Evolutionary conservation across 2,113 vertebrate species (phyloP).

Genomic region (Mionectes macconnelli): DNA sequence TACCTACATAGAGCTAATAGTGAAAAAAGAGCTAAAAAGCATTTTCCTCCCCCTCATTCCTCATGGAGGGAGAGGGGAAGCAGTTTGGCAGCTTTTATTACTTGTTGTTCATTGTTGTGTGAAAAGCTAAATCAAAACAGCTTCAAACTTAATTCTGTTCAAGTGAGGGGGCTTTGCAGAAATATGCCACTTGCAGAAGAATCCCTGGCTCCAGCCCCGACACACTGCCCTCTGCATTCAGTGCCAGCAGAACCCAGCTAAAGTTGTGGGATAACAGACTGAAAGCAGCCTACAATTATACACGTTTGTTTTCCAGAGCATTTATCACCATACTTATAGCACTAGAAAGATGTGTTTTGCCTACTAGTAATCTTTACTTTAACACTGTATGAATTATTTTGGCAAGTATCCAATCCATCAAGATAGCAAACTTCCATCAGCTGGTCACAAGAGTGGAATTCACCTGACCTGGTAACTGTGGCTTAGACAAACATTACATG

Average conservation of each 20-base stretch:
- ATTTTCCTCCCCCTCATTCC: background rate
- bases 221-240: background rate
- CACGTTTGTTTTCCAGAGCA: background rate
- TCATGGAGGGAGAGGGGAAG: accelerated
- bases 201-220: background rate
- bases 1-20: background rate
- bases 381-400: background rate
- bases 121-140: background rate
- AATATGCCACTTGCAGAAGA: background rate
- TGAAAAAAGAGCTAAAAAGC: background rate
- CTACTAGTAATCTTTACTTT: background rate
- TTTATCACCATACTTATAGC: background rate
- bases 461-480: background rate
- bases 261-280: background rate
- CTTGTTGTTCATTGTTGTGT: background rate
- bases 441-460: background rate
- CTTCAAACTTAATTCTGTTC: background rate
- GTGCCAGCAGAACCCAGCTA: background rate
- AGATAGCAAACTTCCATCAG: background rate
- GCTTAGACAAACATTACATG: background rate
- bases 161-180: background rate
- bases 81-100: background rate
- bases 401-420: background rate
- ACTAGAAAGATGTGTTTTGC: background rate
- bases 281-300: background rate